Evolutionary conservation across 2,113 vertebrate species (phyloP).

Genomic region (Benitochromis conjunctus): DNA sequence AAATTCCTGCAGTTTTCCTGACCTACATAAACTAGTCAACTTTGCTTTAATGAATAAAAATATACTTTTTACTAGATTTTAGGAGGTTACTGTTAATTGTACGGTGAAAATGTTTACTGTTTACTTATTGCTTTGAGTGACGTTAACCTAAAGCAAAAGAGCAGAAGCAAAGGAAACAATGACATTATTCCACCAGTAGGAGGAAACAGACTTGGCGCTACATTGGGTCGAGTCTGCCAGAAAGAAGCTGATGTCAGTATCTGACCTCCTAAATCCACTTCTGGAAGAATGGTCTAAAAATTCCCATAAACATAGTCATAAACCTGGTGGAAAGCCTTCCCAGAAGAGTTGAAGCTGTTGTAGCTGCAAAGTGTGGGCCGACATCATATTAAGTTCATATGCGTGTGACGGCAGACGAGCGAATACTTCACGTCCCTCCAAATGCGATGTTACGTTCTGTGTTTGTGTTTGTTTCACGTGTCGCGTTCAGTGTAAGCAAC

Average conservation of each 20-base stretch:
- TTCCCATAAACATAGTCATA: not conserved
- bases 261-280: not conserved
- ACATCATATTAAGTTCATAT: too few relatives aligned
- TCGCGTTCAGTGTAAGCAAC: not conserved
- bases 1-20: not conserved
- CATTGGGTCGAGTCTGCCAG: not conserved
- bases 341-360: not conserved
- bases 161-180: not conserved
- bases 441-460: not conserved
- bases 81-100: not conserved
- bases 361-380: not conserved
- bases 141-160: not conserved
- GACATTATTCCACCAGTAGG: not conserved
- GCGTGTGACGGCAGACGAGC: not conserved
- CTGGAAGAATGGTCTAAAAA: not conserved
- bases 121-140: not conserved
- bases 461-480: not conserved
- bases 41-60: not conserved
- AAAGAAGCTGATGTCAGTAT: not conserved
- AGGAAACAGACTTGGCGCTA: not conserved
- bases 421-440: accelerated
- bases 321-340: not conserved
- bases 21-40: not conserved
- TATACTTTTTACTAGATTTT: not conserved
- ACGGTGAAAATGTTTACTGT: not conserved